Percentiles rank a stretch among this genome's conserved stretches.
Conservation (phyloP, 2,888 invertebrate species). For the Trisateles emortualis region DNA sequence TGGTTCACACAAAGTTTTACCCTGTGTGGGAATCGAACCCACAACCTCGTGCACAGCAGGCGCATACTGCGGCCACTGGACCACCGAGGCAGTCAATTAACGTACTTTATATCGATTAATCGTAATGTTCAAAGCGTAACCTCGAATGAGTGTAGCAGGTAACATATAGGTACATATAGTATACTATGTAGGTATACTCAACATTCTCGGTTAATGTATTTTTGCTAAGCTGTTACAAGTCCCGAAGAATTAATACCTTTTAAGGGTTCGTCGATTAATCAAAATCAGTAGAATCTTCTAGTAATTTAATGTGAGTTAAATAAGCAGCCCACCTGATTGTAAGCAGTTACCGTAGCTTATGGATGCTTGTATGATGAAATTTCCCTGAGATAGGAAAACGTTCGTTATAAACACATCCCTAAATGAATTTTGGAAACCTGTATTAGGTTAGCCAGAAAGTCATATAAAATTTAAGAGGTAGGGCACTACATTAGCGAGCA, state of each 20-base stretch:
- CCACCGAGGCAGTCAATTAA: no score
- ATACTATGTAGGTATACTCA: not conserved
- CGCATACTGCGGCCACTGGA: no score
- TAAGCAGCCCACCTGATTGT: no score
- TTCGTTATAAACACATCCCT: no score
- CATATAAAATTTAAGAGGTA: no score
- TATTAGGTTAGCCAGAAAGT: no score
- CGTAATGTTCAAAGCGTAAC: slow-evolving; percentile 4
- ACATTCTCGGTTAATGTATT: slow-evolving; percentile 7
- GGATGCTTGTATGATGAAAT: no score
- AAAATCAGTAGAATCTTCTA: slow-evolving; percentile 5
- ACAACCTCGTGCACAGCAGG: not conserved
- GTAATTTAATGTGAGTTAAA: not conserved
- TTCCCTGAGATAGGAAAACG: no score
- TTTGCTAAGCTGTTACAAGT: slow-evolving; percentile 9
- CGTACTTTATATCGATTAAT: slow-evolving; percentile 3
- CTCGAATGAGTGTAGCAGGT: slow-evolving; percentile 1
- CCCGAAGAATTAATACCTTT: slow-evolving; percentile 2
- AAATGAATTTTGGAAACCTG: no score
- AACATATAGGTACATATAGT: not conserved
- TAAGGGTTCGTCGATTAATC: slow-evolving; percentile 1
- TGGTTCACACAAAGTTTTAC: no score
- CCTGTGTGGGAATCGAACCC: no score
- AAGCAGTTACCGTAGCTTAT: not conserved
- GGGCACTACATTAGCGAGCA: no score